Conservation (phyloP, 2,888 invertebrate species). For the Homarus gammarus region DNA sequence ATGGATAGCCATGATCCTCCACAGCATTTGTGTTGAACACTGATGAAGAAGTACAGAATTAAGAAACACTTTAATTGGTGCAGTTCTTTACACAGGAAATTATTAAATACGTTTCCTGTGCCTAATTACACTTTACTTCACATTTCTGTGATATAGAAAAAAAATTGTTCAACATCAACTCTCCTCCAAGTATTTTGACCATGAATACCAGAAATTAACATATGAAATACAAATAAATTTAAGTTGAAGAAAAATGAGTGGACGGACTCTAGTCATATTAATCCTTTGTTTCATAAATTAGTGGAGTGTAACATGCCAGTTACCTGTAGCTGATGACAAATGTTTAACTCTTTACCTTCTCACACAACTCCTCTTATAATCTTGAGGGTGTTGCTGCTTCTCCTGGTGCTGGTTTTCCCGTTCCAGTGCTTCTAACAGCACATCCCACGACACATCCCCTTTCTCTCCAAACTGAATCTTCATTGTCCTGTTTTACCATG, state of each 20-base stretch:
- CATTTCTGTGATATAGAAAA: too few relatives aligned
- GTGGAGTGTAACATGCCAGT: too few relatives aligned
- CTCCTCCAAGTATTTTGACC: too few relatives aligned
- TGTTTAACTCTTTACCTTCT: not conserved
- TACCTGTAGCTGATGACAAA: too few relatives aligned
- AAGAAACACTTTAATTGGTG: not conserved
- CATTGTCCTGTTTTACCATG: slow-evolving; percentile 13
- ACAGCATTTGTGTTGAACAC: slow-evolving; percentile 2
- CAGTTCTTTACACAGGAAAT: not conserved
- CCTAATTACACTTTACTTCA: too few relatives aligned
- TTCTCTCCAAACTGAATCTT: slow-evolving; percentile 43
- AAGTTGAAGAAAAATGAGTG: too few relatives aligned
- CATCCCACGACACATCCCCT: slow-evolving; percentile 34
- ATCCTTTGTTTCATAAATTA: too few relatives aligned
- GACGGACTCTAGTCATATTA: too few relatives aligned
- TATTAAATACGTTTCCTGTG: too few relatives aligned
- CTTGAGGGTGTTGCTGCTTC: not conserved
- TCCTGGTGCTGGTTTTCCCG: slow-evolving; percentile 8
- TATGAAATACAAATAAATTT: too few relatives aligned
- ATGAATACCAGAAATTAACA: too few relatives aligned
- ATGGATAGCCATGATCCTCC: slow-evolving; percentile 29
- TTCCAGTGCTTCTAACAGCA: slow-evolving; percentile 12
- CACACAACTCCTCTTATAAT: not conserved
- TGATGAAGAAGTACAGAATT: not conserved
- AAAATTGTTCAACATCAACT: too few relatives aligned